Percentiles rank a stretch among this genome's conserved stretches.
Evolutionary conservation across 2,888 invertebrate species (phyloP).

Genomic region (Lasioglossum calceatum): DNA sequence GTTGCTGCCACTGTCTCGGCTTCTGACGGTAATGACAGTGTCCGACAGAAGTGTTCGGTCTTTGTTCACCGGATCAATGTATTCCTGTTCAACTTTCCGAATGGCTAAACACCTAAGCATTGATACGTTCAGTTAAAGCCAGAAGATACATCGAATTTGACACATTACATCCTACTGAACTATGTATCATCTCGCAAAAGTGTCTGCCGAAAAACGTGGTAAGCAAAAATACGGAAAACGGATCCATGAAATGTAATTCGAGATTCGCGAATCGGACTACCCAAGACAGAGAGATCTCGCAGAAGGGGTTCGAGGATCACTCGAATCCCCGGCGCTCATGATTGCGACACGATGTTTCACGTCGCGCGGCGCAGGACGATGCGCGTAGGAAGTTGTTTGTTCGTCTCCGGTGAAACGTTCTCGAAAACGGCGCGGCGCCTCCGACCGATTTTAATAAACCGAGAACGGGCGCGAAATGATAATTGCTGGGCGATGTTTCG

Average conservation of each 20-base stretch:
- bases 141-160: too few relatives aligned
- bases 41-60: background rate
- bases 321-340: slow-evolving; percentile 12
- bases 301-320: background rate
- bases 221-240: background rate
- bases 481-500: slow-evolving; percentile 30
- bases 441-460: slow-evolving; percentile 42
- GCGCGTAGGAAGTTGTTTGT: slow-evolving; percentile 35
- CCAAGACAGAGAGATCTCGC: background rate
- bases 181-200: background rate
- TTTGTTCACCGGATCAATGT: background rate
- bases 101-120: background rate
- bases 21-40: background rate
- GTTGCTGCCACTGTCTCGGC: background rate
- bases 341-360: slow-evolving; percentile 34
- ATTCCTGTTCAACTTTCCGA: background rate
- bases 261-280: background rate
- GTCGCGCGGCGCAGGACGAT: slow-evolving; percentile 9
- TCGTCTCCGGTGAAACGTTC: slow-evolving; percentile 13
- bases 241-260: background rate
- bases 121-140: too few relatives aligned
- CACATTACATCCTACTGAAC: background rate
- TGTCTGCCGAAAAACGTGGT: background rate
- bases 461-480: slow-evolving; percentile 33
- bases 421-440: background rate